A percentile compares a stretch with the other conserved stretches of the same genome.
These are phyloP conservation scores for Pseudococcus viburni DNA, from an alignment of 2,888 invertebrate genomes.

Conservation along the genomic window DNA sequence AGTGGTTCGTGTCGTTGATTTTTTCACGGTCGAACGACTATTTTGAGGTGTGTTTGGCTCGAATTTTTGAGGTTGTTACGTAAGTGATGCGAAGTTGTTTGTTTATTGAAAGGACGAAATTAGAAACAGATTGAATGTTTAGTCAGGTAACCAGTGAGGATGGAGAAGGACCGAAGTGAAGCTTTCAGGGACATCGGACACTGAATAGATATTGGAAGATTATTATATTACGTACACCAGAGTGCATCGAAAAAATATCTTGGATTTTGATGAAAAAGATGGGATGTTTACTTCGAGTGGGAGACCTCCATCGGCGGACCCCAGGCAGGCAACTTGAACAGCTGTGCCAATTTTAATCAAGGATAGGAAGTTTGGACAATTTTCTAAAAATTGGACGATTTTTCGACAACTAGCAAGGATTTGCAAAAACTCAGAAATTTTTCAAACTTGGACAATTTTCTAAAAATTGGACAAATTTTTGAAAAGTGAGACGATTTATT, in stretches of 20 bases:
- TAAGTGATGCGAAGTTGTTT: conserved; percentile 15
- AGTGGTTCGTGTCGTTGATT: conserved; percentile 25
- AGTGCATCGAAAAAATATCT: not conserved
- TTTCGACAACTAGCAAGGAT: too few relatives aligned
- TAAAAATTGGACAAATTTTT: too few relatives aligned
- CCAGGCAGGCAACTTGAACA: too few relatives aligned
- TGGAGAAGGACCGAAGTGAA: not conserved
- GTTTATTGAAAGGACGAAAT: conserved; percentile 1
- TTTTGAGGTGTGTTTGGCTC: conserved; percentile 10
- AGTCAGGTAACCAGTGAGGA: not conserved
- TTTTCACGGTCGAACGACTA: conserved; percentile 35
- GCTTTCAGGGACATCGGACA: not conserved
- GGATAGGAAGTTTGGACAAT: not conserved
- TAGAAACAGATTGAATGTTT: not conserved
- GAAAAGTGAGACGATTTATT: too few relatives aligned
- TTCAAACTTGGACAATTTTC: too few relatives aligned
- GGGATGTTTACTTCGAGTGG: too few relatives aligned
- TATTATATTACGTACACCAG: not conserved
- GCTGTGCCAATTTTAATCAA: too few relatives aligned
- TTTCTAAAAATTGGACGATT: too few relatives aligned
- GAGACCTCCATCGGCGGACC: too few relatives aligned
- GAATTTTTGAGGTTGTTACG: conserved; percentile 31
- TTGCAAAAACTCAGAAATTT: too few relatives aligned
- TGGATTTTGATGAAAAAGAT: too few relatives aligned
- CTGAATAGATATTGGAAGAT: not conserved